Percentiles rank a stretch among this genome's conserved stretches.
Conservation (phyloP, 1,140 invertebrate species). For the Eriosoma lanigerum region DNA sequence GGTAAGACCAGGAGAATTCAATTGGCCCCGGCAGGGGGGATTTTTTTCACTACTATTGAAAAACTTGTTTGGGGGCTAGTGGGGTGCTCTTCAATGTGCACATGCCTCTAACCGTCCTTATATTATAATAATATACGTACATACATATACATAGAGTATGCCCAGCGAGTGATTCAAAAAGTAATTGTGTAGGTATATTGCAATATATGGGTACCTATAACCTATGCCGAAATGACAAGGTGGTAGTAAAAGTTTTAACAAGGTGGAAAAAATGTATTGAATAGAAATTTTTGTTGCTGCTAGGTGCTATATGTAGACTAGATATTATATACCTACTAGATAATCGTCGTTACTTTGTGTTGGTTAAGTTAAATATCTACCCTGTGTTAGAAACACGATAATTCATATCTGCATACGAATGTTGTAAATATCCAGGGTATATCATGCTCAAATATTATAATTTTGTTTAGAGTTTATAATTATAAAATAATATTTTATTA, state of each 20-base stretch:
- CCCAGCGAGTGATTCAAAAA: background rate
- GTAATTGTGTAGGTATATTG: slow-evolving; percentile 22
- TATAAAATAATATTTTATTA: too few species aligned
- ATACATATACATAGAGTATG: background rate
- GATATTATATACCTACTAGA: too few species aligned
- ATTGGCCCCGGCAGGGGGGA: background rate
- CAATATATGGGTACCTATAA: too few species aligned
- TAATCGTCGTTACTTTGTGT: too few species aligned
- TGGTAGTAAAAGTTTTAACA: background rate
- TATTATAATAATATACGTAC: background rate
- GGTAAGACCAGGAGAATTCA: slow-evolving; percentile 42
- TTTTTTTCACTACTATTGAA: background rate
- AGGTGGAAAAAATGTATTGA: background rate
- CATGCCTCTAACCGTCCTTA: slow-evolving; percentile 26
- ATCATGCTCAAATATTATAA: too few species aligned
- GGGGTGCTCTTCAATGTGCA: slow-evolving; percentile 25
- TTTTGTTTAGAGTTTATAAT: too few species aligned
- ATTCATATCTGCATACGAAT: too few species aligned
- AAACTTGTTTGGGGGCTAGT: slow-evolving; percentile 15
- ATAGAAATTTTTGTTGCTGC: background rate
- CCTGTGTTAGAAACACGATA: too few species aligned
- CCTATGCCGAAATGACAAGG: background rate
- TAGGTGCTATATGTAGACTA: too few species aligned
- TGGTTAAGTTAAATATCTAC: too few species aligned
- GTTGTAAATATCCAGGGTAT: too few species aligned